Percentiles rank a stretch among this genome's conserved stretches.
These are phyloP conservation scores for Petaurus breviceps DNA, from an alignment of 2,113 vertebrate species.

Conservation along the genomic window DNA sequence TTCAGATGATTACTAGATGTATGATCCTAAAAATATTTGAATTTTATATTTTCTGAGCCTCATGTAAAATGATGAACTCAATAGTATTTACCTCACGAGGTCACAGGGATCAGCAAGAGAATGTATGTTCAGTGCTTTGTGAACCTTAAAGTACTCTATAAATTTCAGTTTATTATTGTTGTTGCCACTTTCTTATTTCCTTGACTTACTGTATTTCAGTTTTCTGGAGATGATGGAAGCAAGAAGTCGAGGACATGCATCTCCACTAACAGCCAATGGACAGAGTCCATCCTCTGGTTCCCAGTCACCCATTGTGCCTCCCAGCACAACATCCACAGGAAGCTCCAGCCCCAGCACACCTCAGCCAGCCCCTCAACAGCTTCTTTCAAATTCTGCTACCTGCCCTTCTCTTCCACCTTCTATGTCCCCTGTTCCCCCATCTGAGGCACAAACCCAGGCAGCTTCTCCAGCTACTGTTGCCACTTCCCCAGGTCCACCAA, in stretches of 20 bases:
- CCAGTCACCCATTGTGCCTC: slow-evolving; percentile 92
- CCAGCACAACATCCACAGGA: slow-evolving; percentile 87
- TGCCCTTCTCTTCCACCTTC: slow-evolving; percentile 55
- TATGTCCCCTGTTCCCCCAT: slow-evolving; percentile 58
- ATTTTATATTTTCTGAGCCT: not conserved
- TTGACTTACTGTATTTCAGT: slow-evolving; percentile 79
- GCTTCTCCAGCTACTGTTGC: rapidly evolving
- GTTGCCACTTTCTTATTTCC: not conserved
- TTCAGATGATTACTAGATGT: not conserved
- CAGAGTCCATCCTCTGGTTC: slow-evolving; percentile 95
- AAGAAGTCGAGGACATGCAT: slow-evolving; percentile 87
- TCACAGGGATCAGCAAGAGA: not conserved
- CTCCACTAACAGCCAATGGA: slow-evolving; percentile 88
- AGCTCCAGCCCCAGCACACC: slow-evolving; percentile 95
- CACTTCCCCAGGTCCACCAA: not conserved
- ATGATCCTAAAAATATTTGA: not conserved
- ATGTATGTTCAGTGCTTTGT: not conserved
- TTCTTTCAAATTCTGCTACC: slow-evolving; percentile 69
- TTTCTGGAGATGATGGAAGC: slow-evolving; percentile 96
- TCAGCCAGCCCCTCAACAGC: slow-evolving; percentile 81
- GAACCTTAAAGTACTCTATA: not conserved
- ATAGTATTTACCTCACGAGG: not conserved
- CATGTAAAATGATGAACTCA: no score
- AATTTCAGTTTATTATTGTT: not conserved
- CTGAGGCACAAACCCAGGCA: slow-evolving; percentile 61